Base-by-base conservation (phyloP, 2,113 vertebrate species). In the Hypocryptadius cinnamomeus region DNA sequence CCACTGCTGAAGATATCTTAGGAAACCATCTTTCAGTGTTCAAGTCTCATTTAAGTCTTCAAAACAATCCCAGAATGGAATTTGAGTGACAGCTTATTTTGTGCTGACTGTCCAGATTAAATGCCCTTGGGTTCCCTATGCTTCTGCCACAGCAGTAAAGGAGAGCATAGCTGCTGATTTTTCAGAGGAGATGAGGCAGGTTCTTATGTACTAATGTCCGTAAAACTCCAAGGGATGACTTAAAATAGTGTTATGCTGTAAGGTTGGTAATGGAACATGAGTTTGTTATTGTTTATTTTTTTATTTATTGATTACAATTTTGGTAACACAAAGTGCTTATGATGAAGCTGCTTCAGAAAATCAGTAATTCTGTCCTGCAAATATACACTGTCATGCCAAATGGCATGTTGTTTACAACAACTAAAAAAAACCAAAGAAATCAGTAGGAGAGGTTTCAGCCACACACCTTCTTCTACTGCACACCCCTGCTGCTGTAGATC, bases 171-270 rank as follows among this genome's bases (percentile, higher is more conserved):
- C 28, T 79, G 45, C n/a, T 78, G 42, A 47, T 18, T 53, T 65
- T 51, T 21, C 0, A 0, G 11, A 30, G 22, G 7, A 48, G 2
- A 35, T 37, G 37, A 72, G 35, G 22, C 45, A 83, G 23, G 16
- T 39, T 47, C 72, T 70, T 45, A 45, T 50, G 35, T 44, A 57
- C 13, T 14, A 4, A 66, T 76, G 51, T 30, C 37, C 25, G 28
- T 51, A 73, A 90, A 92, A 84, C 47, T 65, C 40, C 19, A 79
- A 68, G 13, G 42, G 51, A 59, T 21, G 2, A 81, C 14, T 54
- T 82, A 45, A 63, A 92, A 68, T 28, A 37, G 5, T 71, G 24
- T 35, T 85, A 8, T 65, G 61, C 15, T 69, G 20, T 57, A 85
- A 42, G 28, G 33, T 3, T 68, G 23, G 13, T 51, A 79, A 59